A percentile compares a stretch with the other conserved stretches of the same genome.
Conservation (phyloP, 2,888 invertebrate species). For the Agelastica alni region DNA sequence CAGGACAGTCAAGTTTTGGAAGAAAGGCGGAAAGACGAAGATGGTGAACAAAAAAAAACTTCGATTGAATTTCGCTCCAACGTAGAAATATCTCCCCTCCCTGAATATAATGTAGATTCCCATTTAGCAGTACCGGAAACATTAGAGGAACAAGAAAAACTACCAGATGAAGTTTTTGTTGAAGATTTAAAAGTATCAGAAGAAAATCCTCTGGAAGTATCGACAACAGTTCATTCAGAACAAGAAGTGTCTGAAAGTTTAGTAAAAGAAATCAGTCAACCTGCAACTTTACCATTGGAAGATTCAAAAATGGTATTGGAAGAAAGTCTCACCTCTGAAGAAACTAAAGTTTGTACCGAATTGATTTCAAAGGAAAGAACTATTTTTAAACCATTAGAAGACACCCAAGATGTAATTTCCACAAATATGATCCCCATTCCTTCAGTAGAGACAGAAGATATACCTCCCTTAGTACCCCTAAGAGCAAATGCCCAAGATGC, state of each 20-base stretch:
- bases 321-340: too few species aligned
- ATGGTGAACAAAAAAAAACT: conserved; percentile 53
- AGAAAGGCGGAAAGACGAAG: conserved; percentile 19
- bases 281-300: too few species aligned
- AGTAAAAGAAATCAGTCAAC: too few species aligned
- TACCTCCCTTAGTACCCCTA: neutral
- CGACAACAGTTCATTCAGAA: neutral
- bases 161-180: neutral
- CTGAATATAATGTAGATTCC: too few species aligned
- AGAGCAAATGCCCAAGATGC: neutral
- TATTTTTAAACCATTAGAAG: neutral
- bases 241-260: neutral
- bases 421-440: neutral
- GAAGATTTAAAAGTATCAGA: neutral
- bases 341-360: too few species aligned
- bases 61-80: conserved; percentile 39
- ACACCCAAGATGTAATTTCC: neutral
- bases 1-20: conserved; percentile 43
- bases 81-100: neutral
- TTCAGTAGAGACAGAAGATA: conserved; percentile 3
- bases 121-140: neutral
- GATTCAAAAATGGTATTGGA: neutral
- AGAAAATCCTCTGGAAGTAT: neutral
- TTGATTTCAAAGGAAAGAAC: neutral
- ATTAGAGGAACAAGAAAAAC: conserved; percentile 7